A percentile compares a stretch with the other conserved stretches of the same genome.
phyloP scores from a whole-genome alignment of 2,797 vertebrate genomes.

The Myotis myotis region DNA sequence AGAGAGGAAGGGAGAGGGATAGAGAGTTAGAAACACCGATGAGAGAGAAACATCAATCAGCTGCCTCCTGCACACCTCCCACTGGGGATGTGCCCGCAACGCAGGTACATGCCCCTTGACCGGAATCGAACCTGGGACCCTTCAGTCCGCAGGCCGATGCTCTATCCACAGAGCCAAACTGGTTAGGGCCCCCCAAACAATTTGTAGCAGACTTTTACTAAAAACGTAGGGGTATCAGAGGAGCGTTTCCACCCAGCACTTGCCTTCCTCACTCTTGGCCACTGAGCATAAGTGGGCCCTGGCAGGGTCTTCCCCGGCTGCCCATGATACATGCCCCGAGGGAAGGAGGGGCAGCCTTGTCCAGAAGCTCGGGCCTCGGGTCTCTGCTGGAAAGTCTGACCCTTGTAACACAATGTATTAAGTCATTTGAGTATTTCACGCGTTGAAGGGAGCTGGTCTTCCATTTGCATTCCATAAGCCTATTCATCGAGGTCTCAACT shows the following conservation, averaged over 20 bases:
- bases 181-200: not conserved
- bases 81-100: too few relatives aligned
- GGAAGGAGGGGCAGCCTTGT: slow-evolving; percentile 69
- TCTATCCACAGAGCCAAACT: too few relatives aligned
- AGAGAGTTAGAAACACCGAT: too few relatives aligned
- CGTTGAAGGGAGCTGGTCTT: not conserved
- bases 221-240: not conserved
- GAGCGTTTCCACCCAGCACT: not conserved
- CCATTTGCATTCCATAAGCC: not conserved
- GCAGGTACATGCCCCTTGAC: too few relatives aligned
- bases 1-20: too few relatives aligned
- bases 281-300: slow-evolving; percentile 38
- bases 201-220: not conserved
- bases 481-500: not conserved
- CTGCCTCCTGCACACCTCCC: too few relatives aligned
- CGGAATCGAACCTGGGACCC: too few relatives aligned
- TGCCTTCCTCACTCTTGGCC: slow-evolving; percentile 38
- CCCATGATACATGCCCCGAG: slow-evolving; percentile 70
- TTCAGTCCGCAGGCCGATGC: too few relatives aligned
- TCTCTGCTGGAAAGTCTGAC: slow-evolving; percentile 66
- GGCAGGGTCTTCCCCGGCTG: slow-evolving; percentile 53
- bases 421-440: not conserved
- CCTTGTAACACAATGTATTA: slow-evolving; percentile 30
- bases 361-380: slow-evolving; percentile 66
- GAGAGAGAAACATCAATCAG: too few relatives aligned